Conservation (phyloP, 2,113 vertebrate species). For the Sclerurus mexicanus region DNA sequence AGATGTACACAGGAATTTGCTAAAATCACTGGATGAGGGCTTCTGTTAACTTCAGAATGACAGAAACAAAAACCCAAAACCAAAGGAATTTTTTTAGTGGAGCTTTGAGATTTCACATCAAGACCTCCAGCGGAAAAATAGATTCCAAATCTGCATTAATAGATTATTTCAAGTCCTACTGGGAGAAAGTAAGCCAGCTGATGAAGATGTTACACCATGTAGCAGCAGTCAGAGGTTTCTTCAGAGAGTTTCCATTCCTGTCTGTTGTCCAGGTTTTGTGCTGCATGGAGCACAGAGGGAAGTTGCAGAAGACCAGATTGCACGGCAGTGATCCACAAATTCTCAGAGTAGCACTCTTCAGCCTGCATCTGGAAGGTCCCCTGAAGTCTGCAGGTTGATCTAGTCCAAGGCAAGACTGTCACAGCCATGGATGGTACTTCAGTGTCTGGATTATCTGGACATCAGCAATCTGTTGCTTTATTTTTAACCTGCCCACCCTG, state of each 20-base stretch:
- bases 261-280: background rate
- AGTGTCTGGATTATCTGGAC: background rate
- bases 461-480: background rate
- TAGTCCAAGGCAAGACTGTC: background rate
- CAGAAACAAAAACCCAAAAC: background rate
- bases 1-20: background rate
- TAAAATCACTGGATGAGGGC: background rate
- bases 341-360: background rate
- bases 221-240: background rate
- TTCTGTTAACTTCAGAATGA: background rate
- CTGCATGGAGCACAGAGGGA: background rate
- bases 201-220: background rate
- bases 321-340: accelerated
- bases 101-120: background rate
- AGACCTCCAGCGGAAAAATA: background rate
- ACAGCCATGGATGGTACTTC: background rate
- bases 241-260: background rate
- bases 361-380: background rate
- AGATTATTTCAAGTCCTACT: background rate
- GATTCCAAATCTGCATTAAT: background rate
- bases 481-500: background rate
- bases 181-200: background rate
- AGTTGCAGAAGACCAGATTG: background rate
- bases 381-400: background rate
- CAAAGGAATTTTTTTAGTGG: background rate